phyloP scores from a whole-genome alignment of 1,140 invertebrate genomes.

The Rhagoletis pomonella region DNA sequence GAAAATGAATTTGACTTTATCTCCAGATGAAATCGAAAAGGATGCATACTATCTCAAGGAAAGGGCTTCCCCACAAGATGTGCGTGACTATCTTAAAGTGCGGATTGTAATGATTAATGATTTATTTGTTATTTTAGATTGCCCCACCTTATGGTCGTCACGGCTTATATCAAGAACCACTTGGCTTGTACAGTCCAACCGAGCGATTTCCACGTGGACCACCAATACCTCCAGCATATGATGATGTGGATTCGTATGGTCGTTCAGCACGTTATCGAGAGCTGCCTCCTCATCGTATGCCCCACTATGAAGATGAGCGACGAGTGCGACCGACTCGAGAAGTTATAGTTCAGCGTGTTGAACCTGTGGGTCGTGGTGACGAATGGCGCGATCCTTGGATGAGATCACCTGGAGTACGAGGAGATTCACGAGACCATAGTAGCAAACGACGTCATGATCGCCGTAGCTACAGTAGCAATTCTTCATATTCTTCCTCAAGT shows the following conservation, averaged over 20 bases:
- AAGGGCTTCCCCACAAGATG: conserved; percentile 61
- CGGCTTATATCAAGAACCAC: conserved; percentile 44
- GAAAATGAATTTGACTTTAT: conserved; percentile 87
- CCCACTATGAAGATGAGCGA: conserved; percentile 75
- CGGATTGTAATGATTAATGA: not conserved
- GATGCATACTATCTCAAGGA: conserved; percentile 87
- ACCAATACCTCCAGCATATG: conserved; percentile 60
- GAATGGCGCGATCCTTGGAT: conserved; percentile 97
- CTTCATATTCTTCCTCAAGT: conserved; percentile 83
- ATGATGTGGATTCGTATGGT: conserved; percentile 71
- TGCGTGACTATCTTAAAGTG: conserved; percentile 35
- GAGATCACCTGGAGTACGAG: conserved; percentile 79
- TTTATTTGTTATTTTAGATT: conserved; percentile 22
- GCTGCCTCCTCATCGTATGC: conserved; percentile 72
- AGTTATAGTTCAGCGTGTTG: conserved; percentile 85
- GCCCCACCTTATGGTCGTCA: conserved; percentile 51
- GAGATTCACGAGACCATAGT: conserved; percentile 68
- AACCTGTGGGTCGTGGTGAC: conserved; percentile 80
- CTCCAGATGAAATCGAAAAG: conserved; percentile 90
- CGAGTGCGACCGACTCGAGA: conserved; percentile 82
- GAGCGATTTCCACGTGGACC: conserved; percentile 66
- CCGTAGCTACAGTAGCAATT: conserved; percentile 75
- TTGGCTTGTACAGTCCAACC: conserved; percentile 62
- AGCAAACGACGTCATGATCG: conserved; percentile 72
- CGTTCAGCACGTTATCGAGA: conserved; percentile 69